A percentile compares a stretch with the other conserved stretches of the same genome.
Evolutionary conservation across 2,113 vertebrate species (phyloP).

Genomic region (Scomber japonicus): DNA sequence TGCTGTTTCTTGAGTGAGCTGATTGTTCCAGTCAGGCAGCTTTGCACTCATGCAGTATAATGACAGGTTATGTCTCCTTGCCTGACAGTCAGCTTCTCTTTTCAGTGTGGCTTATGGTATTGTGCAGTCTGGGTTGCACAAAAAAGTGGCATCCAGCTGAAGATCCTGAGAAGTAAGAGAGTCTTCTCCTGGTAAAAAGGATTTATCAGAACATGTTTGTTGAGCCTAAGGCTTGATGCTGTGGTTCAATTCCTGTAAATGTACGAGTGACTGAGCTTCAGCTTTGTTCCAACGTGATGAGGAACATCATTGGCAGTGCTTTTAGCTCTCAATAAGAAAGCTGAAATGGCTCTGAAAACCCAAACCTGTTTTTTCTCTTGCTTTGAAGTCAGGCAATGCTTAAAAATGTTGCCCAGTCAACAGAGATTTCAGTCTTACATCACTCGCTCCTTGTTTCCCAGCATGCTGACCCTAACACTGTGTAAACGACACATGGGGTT

Average conservation of each 20-base stretch:
- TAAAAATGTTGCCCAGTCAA: slow-evolving; percentile 51
- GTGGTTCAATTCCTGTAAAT: slow-evolving; percentile 15
- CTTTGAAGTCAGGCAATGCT: slow-evolving; percentile 21
- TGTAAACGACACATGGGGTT: slow-evolving; percentile 36
- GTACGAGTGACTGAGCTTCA: too few relatives aligned
- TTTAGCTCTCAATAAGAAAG: slow-evolving; percentile 10
- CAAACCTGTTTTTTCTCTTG: slow-evolving; percentile 30
- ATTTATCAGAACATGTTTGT: slow-evolving; percentile 32
- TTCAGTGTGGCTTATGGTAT: slow-evolving; percentile 44
- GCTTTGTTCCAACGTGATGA: slow-evolving; percentile 1
- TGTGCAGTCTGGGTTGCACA: slow-evolving; percentile 56
- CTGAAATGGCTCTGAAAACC: slow-evolving; percentile 16
- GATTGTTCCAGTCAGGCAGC: slow-evolving; percentile 52
- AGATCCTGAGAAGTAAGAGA: slow-evolving; percentile 40
- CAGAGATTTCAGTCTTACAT: slow-evolving; percentile 57
- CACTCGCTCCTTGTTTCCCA: slow-evolving; percentile 61
- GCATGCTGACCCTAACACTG: slow-evolving; percentile 35
- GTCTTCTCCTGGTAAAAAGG: slow-evolving; percentile 28
- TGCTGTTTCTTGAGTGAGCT: slow-evolving; percentile 49
- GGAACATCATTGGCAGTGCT: background rate
- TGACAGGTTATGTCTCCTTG: slow-evolving; percentile 69
- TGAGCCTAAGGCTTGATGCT: slow-evolving; percentile 41
- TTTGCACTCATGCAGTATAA: slow-evolving; percentile 69
- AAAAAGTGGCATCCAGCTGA: slow-evolving; percentile 22
- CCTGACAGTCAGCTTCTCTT: slow-evolving; percentile 48